phyloP scores from a whole-genome alignment of 2,888 invertebrate genomes.

The Tuberolachnus salignus region DNA sequence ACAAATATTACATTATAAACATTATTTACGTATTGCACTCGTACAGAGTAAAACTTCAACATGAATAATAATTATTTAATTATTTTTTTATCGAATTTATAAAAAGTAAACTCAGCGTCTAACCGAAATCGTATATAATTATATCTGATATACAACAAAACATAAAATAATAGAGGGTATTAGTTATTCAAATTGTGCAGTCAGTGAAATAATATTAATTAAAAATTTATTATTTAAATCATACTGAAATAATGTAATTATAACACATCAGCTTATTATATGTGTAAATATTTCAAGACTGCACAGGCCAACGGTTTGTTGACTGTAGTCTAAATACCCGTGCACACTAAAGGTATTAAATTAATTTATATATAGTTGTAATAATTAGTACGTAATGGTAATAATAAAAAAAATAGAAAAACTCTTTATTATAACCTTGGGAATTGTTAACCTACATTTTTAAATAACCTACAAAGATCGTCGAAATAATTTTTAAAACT shows the following conservation, averaged over 20 bases:
- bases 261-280: background rate
- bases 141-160: background rate
- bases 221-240: constrained; percentile 10
- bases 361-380: background rate
- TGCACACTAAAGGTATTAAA: background rate
- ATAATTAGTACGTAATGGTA: background rate
- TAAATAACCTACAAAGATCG: no score
- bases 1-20: no score
- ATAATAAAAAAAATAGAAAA: background rate
- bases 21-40: no score
- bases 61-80: no score
- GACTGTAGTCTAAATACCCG: background rate
- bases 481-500: no score
- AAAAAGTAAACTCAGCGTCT: background rate
- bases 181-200: background rate
- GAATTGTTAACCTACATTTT: no score
- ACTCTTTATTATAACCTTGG: no score
- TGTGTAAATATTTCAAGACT: background rate
- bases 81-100: no score
- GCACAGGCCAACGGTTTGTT: background rate
- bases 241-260: background rate
- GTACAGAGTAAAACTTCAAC: no score
- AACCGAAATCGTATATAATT: background rate
- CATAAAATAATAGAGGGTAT: background rate
- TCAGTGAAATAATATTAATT: background rate